Conservation (phyloP, 2,113 vertebrate genomes). For the Halcyon senegalensis region DNA sequence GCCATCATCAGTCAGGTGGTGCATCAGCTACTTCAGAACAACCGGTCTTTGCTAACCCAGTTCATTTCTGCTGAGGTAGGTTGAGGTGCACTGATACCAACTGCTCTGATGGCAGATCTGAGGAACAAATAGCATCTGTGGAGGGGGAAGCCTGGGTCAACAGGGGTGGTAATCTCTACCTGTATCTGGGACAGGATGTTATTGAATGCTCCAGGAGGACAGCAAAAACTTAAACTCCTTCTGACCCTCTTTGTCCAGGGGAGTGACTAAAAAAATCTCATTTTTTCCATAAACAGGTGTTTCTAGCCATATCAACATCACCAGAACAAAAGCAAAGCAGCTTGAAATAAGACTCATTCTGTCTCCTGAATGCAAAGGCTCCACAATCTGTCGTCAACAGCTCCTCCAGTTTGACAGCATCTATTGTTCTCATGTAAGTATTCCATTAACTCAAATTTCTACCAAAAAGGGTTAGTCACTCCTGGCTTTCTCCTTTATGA, state of each 20-base stretch:
- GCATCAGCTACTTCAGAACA: not conserved
- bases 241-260: not conserved
- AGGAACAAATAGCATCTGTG: not conserved
- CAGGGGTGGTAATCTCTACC: not conserved
- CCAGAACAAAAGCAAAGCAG: not conserved
- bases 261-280: not conserved
- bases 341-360: not conserved
- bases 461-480: not conserved
- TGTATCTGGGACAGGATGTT: not conserved
- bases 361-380: not conserved
- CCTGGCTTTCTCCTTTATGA: not conserved
- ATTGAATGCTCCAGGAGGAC: not conserved
- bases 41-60: not conserved
- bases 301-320: not conserved
- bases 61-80: not conserved
- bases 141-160: not conserved
- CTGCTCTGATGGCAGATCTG: not conserved
- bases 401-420: not conserved
- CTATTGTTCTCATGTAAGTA: constrained; percentile 1
- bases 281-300: not conserved
- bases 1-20: not conserved
- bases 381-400: not conserved
- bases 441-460: constrained; percentile 15
- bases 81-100: not conserved
- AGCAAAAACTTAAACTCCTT: not conserved